Base-by-base conservation (phyloP, 92 coral and sea anemone species). In the Chrysogorgia sp. region DNA sequence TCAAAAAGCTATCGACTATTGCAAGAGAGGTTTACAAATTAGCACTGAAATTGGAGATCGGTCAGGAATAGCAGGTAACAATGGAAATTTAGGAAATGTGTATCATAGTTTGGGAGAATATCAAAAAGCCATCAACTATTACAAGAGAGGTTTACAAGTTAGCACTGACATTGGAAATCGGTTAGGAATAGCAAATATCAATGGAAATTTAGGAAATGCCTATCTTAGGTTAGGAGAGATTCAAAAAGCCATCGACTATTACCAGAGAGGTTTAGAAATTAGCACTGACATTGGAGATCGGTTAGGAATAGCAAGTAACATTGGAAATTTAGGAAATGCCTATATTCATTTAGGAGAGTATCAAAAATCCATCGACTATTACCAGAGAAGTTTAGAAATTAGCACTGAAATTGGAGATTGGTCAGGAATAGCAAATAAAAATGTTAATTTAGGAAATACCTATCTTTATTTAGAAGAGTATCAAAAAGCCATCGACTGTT, bases 161-260 rank as follows among this genome's bases (percentile, higher is more conserved):
- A 50, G 75, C 49, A 72, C 37, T 10, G 75, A 75, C 23, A 48
- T 65, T 23, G 57, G 33, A 3, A 7, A 65, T 63, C 74, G 34
- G 59, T 40, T n/a, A 23, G 82, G 34, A 50, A 63, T 72, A 26
- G 40, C 35, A 40, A 30, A 0, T n/a, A 32, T 47, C 57, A 47
- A 74, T 55, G 35, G 23, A 50, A 60, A 50, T 52, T 63, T 82
- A 23, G 86, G 86, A 10, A 83, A 23, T 32, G 62, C 58, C 62
- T 71, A 71, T 48, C 81, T 37, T 26, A 41, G 60, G 19, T 53
- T 81, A 26, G 71, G 80, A 21, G 55, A 81, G 48, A 70, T 57
- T 53, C 80, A 81, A 14, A 70, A 81, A 40, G 85, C 70, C 29
- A 47, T 81, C 1, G 71, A 70, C 30, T 61, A 28, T 67, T 71